Percentiles rank a stretch among this genome's conserved stretches.
These are phyloP conservation scores for Pygmarrhopalites habei DNA, from an alignment of 1,140 invertebrate genomes.

Conservation along the genomic window DNA sequence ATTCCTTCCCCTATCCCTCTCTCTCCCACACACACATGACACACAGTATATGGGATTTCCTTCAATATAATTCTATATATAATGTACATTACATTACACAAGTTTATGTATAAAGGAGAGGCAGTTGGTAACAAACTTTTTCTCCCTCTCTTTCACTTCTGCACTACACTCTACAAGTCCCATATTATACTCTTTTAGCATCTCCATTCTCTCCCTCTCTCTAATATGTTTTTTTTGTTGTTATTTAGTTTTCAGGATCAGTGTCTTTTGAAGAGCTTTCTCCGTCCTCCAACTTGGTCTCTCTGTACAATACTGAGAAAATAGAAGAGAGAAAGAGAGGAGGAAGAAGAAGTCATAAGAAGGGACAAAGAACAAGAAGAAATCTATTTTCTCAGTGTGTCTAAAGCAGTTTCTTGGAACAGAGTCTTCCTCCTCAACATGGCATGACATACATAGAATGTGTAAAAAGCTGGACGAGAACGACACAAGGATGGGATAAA, in stretches of 20 bases:
- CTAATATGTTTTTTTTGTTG: no score
- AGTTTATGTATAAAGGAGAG: background rate
- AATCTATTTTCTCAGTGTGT: background rate
- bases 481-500: background rate
- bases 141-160: no score
- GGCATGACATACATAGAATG: background rate
- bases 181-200: no score
- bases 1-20: no score
- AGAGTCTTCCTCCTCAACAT: background rate
- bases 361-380: background rate
- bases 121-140: background rate
- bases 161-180: no score
- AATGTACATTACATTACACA: background rate
- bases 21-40: no score
- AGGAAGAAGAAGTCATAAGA: slow-evolving; percentile 4
- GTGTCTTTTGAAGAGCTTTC: no score
- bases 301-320: no score
- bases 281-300: no score
- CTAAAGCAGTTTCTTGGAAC: background rate
- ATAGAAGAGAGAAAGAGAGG: background rate
- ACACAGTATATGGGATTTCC: background rate
- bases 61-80: background rate
- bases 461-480: no score
- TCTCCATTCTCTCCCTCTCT: no score
- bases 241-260: no score